Percentiles rank a stretch among this genome's conserved stretches.
These are phyloP conservation scores for Allolobophora icterica DNA, from an alignment of 2,888 invertebrate genomes.

Conservation along the genomic window DNA sequence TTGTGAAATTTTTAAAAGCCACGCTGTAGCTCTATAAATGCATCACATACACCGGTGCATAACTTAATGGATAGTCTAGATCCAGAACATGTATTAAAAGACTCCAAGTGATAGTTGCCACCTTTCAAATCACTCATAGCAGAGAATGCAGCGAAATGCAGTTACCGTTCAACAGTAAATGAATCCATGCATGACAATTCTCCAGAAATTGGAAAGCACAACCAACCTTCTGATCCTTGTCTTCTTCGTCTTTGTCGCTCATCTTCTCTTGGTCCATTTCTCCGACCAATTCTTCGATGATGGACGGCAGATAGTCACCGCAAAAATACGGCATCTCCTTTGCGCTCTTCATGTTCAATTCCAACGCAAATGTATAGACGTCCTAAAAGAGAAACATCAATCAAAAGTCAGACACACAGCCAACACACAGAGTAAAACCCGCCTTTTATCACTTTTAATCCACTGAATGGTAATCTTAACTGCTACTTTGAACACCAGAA, in stretches of 20 bases:
- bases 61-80: too few relatives aligned
- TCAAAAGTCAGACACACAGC: neutral
- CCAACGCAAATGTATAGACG: conserved; percentile 91
- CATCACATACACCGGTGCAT: too few relatives aligned
- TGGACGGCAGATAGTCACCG: conserved; percentile 99
- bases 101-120: too few relatives aligned
- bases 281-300: conserved; percentile 95
- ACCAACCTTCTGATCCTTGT: neutral
- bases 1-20: too few relatives aligned
- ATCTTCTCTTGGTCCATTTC: conserved; percentile 85
- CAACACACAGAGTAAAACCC: neutral
- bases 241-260: neutral
- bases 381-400: conserved; percentile 53
- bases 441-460: too few relatives aligned
- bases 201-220: neutral
- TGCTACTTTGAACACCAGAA: too few relatives aligned
- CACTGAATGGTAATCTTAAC: neutral
- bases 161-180: too few relatives aligned
- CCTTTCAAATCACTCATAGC: neutral
- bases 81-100: too few relatives aligned
- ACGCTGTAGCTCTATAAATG: too few relatives aligned
- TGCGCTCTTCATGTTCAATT: conserved; percentile 82
- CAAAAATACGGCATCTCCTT: conserved; percentile 66
- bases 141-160: too few relatives aligned
- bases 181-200: neutral